These are phyloP conservation scores for Australoheros facetus DNA, from an alignment of 2,797 vertebrate species.

Conservation along the genomic window DNA sequence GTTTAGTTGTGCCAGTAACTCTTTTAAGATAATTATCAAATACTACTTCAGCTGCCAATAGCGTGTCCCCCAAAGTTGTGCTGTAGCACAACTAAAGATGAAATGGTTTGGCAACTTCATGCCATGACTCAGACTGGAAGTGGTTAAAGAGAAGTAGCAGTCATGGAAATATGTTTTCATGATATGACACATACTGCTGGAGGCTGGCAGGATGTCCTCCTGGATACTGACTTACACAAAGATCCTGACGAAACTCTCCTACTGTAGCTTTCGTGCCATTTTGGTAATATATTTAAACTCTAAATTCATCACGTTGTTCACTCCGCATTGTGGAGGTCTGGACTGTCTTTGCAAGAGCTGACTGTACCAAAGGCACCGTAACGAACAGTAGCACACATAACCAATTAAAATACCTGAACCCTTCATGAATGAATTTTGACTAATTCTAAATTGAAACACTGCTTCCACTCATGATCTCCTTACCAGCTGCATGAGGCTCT, in stretches of 20 bases:
- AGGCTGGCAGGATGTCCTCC: not conserved
- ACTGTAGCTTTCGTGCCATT: not conserved
- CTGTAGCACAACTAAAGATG: not conserved
- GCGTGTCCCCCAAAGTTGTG: not conserved
- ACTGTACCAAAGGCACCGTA: not conserved
- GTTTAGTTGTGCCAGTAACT: not conserved
- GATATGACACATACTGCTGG: not conserved
- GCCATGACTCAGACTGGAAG: not conserved
- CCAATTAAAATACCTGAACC: not conserved
- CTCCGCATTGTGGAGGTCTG: not conserved
- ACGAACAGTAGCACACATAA: not conserved
- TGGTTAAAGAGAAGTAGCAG: not conserved
- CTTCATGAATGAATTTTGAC: not conserved
- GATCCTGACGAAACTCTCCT: not conserved
- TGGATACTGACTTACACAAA: not conserved
- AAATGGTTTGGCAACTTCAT: not conserved
- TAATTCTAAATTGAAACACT: not conserved
- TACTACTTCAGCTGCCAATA: not conserved
- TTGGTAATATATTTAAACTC: not conserved
- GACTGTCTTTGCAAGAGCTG: too few species aligned
- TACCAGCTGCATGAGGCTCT: conserved; percentile 96
- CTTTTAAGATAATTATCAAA: not conserved
- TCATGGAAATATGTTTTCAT: not conserved
- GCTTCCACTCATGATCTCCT: conserved; percentile 61
- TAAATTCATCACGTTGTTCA: not conserved